Evolutionary conservation across 1,140 invertebrate genomes (phyloP).

Genomic region (Tenebrio molitor): DNA sequence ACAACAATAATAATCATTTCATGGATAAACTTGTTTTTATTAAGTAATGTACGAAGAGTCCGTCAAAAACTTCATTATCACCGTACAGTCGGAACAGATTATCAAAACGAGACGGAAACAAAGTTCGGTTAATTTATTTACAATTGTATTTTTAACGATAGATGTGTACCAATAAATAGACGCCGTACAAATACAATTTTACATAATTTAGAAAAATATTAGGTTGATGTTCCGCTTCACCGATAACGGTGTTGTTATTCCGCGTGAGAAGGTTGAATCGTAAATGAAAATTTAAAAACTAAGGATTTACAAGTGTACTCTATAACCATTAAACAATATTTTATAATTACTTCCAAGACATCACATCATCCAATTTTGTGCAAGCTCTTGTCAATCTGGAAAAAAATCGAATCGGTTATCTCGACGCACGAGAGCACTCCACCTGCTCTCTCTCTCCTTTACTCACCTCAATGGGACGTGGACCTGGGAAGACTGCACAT

Average conservation of each 20-base stretch:
- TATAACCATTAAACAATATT: slow-evolving; percentile 30
- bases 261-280: background rate
- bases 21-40: slow-evolving; percentile 37
- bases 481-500: slow-evolving; percentile 91
- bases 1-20: slow-evolving; percentile 36
- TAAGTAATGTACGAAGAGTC: slow-evolving; percentile 25
- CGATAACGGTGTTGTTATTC: background rate
- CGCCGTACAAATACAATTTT: slow-evolving; percentile 4
- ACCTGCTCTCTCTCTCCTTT: too few species aligned
- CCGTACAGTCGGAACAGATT: slow-evolving; percentile 1
- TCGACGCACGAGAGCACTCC: too few species aligned
- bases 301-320: slow-evolving; percentile 19
- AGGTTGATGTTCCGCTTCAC: background rate
- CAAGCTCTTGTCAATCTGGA: background rate
- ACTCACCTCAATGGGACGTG: background rate
- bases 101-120: slow-evolving; percentile 3
- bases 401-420: too few species aligned
- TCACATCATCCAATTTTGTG: background rate
- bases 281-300: slow-evolving; percentile 26
- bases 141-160: background rate
- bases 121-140: slow-evolving; percentile 15
- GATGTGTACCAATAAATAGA: slow-evolving; percentile 20
- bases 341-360: background rate
- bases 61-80: slow-evolving; percentile 15
- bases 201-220: slow-evolving; percentile 15